phyloP scores from a whole-genome alignment of 2,797 vertebrate species.

The Notolepis coatsorum region DNA sequence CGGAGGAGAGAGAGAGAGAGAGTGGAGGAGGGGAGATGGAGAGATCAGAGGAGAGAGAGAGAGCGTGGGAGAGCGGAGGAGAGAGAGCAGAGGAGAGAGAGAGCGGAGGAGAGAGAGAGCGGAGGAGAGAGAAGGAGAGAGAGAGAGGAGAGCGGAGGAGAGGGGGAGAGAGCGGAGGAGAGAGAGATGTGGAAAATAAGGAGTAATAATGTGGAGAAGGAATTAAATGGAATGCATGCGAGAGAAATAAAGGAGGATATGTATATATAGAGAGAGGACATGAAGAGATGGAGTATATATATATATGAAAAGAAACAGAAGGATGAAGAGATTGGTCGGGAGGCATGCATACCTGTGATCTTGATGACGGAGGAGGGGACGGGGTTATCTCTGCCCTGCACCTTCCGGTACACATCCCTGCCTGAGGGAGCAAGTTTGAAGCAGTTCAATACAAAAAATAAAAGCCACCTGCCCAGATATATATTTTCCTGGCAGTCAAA shows the following conservation, averaged over 20 bases:
- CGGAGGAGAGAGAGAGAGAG: background rate
- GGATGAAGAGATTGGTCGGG: too few species aligned
- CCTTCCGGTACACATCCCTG: conserved; percentile 91
- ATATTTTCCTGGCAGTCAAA: too few species aligned
- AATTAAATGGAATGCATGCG: too few species aligned
- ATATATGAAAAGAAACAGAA: too few species aligned
- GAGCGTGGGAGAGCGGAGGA: background rate
- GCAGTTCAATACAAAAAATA: conserved; percentile 10
- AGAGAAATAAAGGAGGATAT: too few species aligned
- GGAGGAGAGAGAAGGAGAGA: background rate
- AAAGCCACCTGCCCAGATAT: too few species aligned
- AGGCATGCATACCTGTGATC: conserved; percentile 85
- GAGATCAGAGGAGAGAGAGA: background rate
- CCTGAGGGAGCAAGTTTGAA: conserved; percentile 77
- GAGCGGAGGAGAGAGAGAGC: background rate
- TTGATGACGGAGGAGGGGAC: conserved; percentile 83
- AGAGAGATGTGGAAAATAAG: too few species aligned
- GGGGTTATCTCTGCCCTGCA: conserved; percentile 89
- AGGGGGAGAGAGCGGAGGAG: background rate
- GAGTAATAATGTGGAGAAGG: too few species aligned
- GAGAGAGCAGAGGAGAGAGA: background rate
- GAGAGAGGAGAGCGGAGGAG: background rate
- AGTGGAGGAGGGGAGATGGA: background rate
- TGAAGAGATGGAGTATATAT: background rate
- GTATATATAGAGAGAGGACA: too few species aligned